Conservation (phyloP, 2,113 vertebrate genomes). For the Eublepharis macularius region DNA sequence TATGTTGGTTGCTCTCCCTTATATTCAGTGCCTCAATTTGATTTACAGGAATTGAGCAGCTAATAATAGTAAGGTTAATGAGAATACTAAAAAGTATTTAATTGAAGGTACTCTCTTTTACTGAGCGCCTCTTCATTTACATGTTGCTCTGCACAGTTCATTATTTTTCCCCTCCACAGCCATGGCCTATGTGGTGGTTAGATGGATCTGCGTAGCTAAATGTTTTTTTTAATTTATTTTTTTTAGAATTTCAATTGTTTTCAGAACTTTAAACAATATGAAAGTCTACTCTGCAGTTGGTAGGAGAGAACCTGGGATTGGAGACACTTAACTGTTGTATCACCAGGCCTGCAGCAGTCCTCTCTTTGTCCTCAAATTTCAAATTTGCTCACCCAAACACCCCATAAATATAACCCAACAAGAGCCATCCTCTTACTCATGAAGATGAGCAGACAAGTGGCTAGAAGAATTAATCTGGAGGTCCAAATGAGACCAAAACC, state of each 20-base stretch:
- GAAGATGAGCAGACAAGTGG: not conserved
- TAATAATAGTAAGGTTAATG: not conserved
- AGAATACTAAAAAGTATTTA: not conserved
- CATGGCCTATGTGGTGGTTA: too few relatives aligned
- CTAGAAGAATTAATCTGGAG: not conserved
- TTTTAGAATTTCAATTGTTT: not conserved
- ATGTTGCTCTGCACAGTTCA: too few relatives aligned
- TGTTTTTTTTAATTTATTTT: not conserved
- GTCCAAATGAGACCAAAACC: not conserved
- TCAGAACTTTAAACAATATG: not conserved
- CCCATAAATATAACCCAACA: not conserved
- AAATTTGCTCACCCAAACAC: not conserved
- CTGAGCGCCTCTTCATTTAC: too few relatives aligned
- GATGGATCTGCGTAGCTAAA: not conserved
- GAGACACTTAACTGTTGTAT: not conserved
- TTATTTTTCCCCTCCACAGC: too few relatives aligned
- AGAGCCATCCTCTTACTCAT: not conserved
- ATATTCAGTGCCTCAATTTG: not conserved
- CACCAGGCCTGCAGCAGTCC: not conserved
- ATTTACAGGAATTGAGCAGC: not conserved
- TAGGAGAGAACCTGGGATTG: not conserved
- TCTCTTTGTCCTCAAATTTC: not conserved
- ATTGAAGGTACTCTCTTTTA: not conserved
- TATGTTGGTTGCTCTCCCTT: not conserved
- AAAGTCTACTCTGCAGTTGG: not conserved